Percentiles rank a stretch among this genome's conserved stretches.
Evolutionary conservation across 2,888 invertebrate genomes (phyloP).

Genomic region (Ischnus inquisitorius): DNA sequence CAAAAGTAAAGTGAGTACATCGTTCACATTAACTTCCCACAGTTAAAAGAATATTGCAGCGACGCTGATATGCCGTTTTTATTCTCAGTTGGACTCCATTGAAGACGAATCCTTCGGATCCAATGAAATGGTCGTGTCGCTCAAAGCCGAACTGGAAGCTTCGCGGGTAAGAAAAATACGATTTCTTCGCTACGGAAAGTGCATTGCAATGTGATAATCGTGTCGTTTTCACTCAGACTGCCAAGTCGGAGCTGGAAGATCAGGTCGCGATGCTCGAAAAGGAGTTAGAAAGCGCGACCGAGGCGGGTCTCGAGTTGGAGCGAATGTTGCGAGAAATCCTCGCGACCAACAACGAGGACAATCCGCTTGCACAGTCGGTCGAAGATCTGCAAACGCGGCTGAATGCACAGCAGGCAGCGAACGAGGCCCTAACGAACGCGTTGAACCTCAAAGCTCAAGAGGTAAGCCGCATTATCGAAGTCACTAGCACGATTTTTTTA

Average conservation of each 20-base stretch:
- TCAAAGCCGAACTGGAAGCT: slow-evolving; percentile 89
- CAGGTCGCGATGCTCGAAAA: slow-evolving; percentile 90
- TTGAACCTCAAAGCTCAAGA: slow-evolving; percentile 84
- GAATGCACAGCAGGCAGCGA: slow-evolving; percentile 89
- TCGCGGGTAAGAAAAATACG: slow-evolving; percentile 80
- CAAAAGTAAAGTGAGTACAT: slow-evolving; percentile 80
- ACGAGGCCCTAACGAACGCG: slow-evolving; percentile 84
- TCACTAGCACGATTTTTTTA: slow-evolving; percentile 28
- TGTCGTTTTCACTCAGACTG: slow-evolving; percentile 76
- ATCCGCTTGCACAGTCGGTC: slow-evolving; percentile 88
- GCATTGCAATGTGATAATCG: slow-evolving; percentile 12
- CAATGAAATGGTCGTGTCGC: slow-evolving; percentile 90
- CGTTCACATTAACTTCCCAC: too few species aligned
- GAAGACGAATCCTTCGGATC: slow-evolving; percentile 91
- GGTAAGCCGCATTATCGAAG: slow-evolving; percentile 76
- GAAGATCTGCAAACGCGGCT: slow-evolving; percentile 89
- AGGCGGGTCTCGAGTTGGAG: slow-evolving; percentile 92
- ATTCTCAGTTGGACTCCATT: slow-evolving; percentile 86
- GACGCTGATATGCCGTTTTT: background rate
- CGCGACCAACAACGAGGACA: slow-evolving; percentile 88
- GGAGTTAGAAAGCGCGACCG: slow-evolving; percentile 93
- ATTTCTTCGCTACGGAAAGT: slow-evolving; percentile 27
- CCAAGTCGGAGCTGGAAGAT: slow-evolving; percentile 88
- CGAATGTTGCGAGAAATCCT: slow-evolving; percentile 89
- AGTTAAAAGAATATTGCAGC: background rate